These are phyloP conservation scores for Clarias fuscus DNA, from an alignment of 2,797 vertebrate genomes.

Conservation along the genomic window DNA sequence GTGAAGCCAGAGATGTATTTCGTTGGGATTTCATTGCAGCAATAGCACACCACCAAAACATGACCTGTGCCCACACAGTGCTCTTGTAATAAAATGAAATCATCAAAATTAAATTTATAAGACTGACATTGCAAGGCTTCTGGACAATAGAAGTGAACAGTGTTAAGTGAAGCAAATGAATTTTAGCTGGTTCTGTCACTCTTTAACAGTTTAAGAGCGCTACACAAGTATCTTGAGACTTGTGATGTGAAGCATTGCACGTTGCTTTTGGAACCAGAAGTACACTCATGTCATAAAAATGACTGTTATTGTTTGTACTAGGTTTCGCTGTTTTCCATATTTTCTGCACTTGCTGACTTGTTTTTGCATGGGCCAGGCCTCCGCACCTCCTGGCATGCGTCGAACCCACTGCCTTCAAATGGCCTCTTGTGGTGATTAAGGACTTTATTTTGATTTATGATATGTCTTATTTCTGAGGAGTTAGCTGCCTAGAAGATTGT, in stretches of 20 bases:
- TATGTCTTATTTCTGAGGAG: conserved; percentile 17
- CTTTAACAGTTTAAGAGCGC: conserved; percentile 3
- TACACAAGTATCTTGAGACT: conserved; percentile 33
- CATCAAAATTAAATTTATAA: conserved; percentile 32
- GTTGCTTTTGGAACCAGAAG: conserved; percentile 32
- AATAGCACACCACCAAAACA: conserved; percentile 9
- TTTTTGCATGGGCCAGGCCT: conserved; percentile 21
- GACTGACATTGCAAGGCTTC: conserved; percentile 19
- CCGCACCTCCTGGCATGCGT: neutral
- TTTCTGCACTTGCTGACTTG: conserved; percentile 30
- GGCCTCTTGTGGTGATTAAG: conserved; percentile 17
- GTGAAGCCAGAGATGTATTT: conserved; percentile 23
- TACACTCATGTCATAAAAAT: conserved; percentile 28
- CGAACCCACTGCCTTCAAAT: conserved; percentile 3
- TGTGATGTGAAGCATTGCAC: conserved; percentile 22
- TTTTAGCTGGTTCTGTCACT: conserved; percentile 21
- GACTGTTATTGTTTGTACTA: conserved; percentile 25
- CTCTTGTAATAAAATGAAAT: conserved; percentile 37
- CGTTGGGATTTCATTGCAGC: conserved; percentile 10
- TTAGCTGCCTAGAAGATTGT: conserved; percentile 9
- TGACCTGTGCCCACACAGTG: conserved; percentile 21
- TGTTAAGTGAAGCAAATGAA: conserved; percentile 32
- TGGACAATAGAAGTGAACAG: conserved; percentile 26
- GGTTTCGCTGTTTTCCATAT: conserved; percentile 20
- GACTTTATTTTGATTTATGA: conserved; percentile 28